phyloP scores from a whole-genome alignment of 2,888 invertebrate genomes.

The Macrosoma leucophasiata region DNA sequence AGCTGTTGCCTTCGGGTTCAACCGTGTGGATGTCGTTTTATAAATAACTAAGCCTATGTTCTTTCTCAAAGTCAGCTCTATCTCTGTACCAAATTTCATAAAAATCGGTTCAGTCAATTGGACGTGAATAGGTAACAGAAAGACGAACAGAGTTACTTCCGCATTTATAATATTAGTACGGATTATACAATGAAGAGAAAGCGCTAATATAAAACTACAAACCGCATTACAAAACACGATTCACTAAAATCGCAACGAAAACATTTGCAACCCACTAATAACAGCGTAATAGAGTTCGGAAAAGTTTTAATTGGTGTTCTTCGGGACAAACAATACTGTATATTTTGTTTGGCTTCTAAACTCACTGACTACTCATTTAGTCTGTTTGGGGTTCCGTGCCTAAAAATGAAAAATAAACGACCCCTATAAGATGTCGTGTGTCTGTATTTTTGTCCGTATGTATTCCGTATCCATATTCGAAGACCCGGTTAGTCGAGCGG shows the following conservation, averaged over 20 bases:
- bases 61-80: too few relatives aligned
- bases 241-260: too few relatives aligned
- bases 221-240: too few relatives aligned
- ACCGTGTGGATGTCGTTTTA: too few relatives aligned
- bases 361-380: constrained; percentile 10
- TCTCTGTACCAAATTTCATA: too few relatives aligned
- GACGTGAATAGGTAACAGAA: too few relatives aligned
- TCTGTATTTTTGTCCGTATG: constrained; percentile 3
- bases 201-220: constrained; percentile 5
- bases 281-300: constrained; percentile 23
- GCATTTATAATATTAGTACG: too few relatives aligned
- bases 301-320: constrained; percentile 26
- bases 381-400: neutral
- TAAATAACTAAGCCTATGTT: too few relatives aligned
- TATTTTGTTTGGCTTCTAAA: constrained; percentile 12
- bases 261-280: constrained; percentile 19
- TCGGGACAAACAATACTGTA: constrained; percentile 15
- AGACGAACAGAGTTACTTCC: too few relatives aligned
- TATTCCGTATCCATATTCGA: neutral
- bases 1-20: too few relatives aligned
- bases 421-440: neutral
- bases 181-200: constrained; percentile 1
- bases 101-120: too few relatives aligned
- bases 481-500: too few relatives aligned
- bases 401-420: neutral